Conservation (phyloP, 2,113 vertebrate species). For the Seriola rivoliana region DNA sequence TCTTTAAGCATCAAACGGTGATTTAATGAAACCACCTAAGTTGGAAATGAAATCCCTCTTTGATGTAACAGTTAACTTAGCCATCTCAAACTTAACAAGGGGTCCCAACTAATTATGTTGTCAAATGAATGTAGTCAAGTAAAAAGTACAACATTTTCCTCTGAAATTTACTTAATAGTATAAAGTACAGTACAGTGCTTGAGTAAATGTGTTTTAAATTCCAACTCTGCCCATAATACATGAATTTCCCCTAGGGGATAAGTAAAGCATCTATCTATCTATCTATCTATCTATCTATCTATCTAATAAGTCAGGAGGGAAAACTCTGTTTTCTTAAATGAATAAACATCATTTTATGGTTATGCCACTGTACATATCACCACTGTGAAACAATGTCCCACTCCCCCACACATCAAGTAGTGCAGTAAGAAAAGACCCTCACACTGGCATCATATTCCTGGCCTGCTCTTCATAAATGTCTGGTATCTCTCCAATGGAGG, state of each 20-base stretch:
- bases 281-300: no score
- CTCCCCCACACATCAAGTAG: neutral
- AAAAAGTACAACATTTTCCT: neutral
- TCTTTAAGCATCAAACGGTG: neutral
- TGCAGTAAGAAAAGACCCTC: neutral
- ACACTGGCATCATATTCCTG: conserved; percentile 76
- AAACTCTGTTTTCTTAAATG: neutral
- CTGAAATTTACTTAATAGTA: neutral
- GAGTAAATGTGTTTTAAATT: neutral
- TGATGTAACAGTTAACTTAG: neutral
- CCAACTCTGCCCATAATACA: neutral
- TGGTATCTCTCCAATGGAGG: conserved; percentile 81
- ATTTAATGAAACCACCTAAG: neutral
- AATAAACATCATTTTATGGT: neutral
- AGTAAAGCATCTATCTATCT: no score
- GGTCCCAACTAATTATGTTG: neutral
- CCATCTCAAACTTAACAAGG: neutral
- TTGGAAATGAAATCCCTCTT: neutral
- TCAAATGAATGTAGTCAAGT: neutral
- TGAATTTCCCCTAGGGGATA: no score
- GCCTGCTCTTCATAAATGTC: conserved; percentile 80
- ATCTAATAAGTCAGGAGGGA: neutral
- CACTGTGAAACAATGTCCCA: neutral
- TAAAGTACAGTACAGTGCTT: neutral
- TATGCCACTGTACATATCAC: neutral